These are phyloP conservation scores for Hemistola chrysoprasaria DNA, from an alignment of 2,888 invertebrate species.

Conservation along the genomic window DNA sequence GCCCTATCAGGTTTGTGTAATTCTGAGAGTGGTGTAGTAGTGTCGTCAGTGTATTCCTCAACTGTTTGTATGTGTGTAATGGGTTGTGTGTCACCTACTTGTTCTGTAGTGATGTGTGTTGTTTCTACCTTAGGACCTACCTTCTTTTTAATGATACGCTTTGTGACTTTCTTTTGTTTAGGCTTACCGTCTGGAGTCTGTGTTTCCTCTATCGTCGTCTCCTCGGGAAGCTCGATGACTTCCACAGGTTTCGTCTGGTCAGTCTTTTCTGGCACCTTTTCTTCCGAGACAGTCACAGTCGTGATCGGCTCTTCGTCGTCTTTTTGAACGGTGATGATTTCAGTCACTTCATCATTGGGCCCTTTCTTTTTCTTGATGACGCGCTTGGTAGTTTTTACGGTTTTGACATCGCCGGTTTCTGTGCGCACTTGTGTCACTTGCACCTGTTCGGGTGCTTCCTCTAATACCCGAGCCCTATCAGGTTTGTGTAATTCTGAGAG, in stretches of 20 bases:
- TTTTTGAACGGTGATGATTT: conserved; percentile 38
- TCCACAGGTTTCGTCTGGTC: conserved; percentile 17
- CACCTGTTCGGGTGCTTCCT: conserved; percentile 29
- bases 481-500: conserved; percentile 20
- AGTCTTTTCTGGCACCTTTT: conserved; percentile 23
- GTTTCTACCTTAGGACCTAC: conserved; percentile 35
- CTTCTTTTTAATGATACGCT: conserved; percentile 39
- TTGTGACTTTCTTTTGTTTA: conserved; percentile 36
- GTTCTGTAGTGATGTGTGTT: conserved; percentile 37
- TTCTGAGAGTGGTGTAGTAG: conserved; percentile 22
- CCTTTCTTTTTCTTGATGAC: conserved; percentile 20
- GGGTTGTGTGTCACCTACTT: conserved; percentile 67
- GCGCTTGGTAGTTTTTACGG: too few species aligned
- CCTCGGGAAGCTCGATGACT: conserved; percentile 42
- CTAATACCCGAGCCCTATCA: conserved; percentile 27
- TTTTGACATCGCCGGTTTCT: conserved; percentile 26
- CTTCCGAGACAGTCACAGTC: conserved; percentile 9
- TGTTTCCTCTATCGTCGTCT: conserved; percentile 43
- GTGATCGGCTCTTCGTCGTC: conserved; percentile 37
- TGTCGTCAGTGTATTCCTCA: conserved; percentile 45
- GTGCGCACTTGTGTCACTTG: conserved; percentile 18
- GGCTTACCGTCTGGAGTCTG: conserved; percentile 44
- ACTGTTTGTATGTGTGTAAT: conserved; percentile 55
- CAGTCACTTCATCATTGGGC: conserved; percentile 10
- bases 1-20: conserved; percentile 26